Conservation (phyloP, 2,888 invertebrate genomes). For the Pemphredon lugubris region DNA sequence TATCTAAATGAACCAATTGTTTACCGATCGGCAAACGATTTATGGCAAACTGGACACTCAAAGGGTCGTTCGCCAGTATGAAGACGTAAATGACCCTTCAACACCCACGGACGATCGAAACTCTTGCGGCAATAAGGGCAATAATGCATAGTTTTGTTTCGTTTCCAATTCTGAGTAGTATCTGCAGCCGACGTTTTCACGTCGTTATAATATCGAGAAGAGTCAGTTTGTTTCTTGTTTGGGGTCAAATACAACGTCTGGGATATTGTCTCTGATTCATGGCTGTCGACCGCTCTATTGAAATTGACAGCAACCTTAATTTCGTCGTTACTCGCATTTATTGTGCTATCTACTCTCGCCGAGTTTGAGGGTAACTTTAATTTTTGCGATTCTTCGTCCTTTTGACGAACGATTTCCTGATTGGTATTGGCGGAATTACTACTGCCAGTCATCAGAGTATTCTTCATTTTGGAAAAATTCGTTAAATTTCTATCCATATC, state of each 20-base stretch:
- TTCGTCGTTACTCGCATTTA: slow-evolving; percentile 23
- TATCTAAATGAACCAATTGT: slow-evolving; percentile 44
- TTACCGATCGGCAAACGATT: slow-evolving; percentile 87
- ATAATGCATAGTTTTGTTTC: slow-evolving; percentile 81
- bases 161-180: slow-evolving; percentile 72
- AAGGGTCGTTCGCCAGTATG: slow-evolving; percentile 89
- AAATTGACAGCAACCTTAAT: slow-evolving; percentile 29
- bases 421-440: not conserved
- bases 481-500: not conserved
- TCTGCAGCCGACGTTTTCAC: slow-evolving; percentile 50
- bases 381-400: slow-evolving; percentile 13
- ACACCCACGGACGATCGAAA: slow-evolving; percentile 87
- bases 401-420: not conserved
- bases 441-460: not conserved
- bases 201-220: slow-evolving; percentile 23
- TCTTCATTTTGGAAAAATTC: slow-evolving; percentile 3
- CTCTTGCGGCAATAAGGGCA: slow-evolving; percentile 85
- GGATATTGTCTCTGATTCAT: slow-evolving; percentile 36
- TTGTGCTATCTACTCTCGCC: slow-evolving; percentile 4
- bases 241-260: slow-evolving; percentile 48
- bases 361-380: slow-evolving; percentile 20
- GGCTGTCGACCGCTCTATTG: slow-evolving; percentile 20
- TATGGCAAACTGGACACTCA: slow-evolving; percentile 85
- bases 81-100: slow-evolving; percentile 86
- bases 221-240: slow-evolving; percentile 48